Percentiles rank a stretch among this genome's conserved stretches.
Conservation (phyloP, 30 jellyfish, hydroid and myxozoan species). For the Pseudorhiza aurosa region DNA sequence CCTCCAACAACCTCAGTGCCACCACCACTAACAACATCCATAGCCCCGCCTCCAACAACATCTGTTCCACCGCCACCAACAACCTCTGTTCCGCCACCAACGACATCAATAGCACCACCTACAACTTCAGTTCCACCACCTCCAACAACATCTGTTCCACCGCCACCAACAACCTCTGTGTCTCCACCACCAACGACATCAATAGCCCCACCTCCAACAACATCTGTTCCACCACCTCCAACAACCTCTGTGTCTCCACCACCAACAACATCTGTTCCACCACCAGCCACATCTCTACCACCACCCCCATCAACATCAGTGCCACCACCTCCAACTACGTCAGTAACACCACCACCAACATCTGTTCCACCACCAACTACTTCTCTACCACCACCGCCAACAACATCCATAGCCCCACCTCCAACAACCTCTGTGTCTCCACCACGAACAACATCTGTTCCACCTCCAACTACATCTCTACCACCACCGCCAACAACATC, state of each 20-base stretch:
- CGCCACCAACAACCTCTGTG: slow-evolving; percentile 16
- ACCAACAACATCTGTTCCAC: slow-evolving; percentile 6
- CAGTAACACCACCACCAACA: slow-evolving; percentile 10
- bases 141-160: slow-evolving; percentile 12
- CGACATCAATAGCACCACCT: slow-evolving; percentile 46
- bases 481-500: slow-evolving; percentile 14
- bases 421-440: slow-evolving; percentile 1
- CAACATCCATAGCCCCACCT: neutral
- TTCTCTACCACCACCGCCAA: slow-evolving; percentile 9
- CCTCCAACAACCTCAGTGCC: slow-evolving; percentile 5
- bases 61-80: slow-evolving; percentile 8
- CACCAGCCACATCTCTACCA: slow-evolving; percentile 14
- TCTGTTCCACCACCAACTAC: slow-evolving; percentile 41
- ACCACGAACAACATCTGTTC: slow-evolving; percentile 2
- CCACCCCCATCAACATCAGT: slow-evolving; percentile 18
- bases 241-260: slow-evolving; percentile 3
- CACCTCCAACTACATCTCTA: slow-evolving; percentile 18
- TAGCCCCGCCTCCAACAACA: slow-evolving; percentile 11
- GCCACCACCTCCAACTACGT: slow-evolving; percentile 20
- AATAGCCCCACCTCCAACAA: slow-evolving; percentile 5
- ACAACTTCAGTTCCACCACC: slow-evolving; percentile 33
- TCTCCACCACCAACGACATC: slow-evolving; percentile 37
- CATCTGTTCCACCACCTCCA: slow-evolving; percentile 6
- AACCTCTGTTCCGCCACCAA: slow-evolving; percentile 14
- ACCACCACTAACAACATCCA: slow-evolving; percentile 32